Base-by-base conservation (phyloP, 2,797 vertebrate species). In the Rhabdophis nuchalis region DNA sequence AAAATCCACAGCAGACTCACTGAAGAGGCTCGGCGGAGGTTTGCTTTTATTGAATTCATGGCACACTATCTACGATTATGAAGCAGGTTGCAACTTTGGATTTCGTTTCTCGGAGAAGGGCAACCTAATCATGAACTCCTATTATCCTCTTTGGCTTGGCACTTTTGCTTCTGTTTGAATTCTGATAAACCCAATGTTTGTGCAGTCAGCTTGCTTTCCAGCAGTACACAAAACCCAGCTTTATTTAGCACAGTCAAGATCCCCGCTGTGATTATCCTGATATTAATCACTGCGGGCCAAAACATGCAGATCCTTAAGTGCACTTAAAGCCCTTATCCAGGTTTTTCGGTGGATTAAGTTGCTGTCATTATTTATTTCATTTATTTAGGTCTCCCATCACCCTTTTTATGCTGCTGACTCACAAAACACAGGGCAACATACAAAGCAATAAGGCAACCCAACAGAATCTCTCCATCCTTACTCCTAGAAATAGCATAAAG, bases 161-260 rank as follows among this genome's bases (percentile, higher is more conserved):
- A 96, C 91, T 32, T 91, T 52, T 85, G 4, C 0, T 54, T 95
- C 29, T 87, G 86, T 95, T 96, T 93, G 93, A 96, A 82, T 93
- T 96, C 82, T 92, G 95, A 96, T 97, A 96, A 95, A 91, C 90
- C 91, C 90, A 95, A 92, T 96, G 92, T 97, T 97, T 96, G 94
- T 93, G 53, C 91, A 95, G 32, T 85, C 90, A 95, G n/a, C 82
- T 94, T 64, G 85, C 60, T 92, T 96, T 96, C 92, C 93, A 96
- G 94, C 96, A 46, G 68, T n/a, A 82, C 29, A 0, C 0, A 89
- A 93, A 85, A 87, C 13, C 77, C 86, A 89, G 85, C 89, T 92
- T 91, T 91, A 95, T 93, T 95, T 32, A 89, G 64, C 82, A 89
- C 90, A 94, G 41, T 90, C 92, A 90, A 95, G 36, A 88, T 93